Evolutionary conservation across 2,113 vertebrate genomes (phyloP), one percentile per base, ranked within the genome.

Genomic region (Gymnarchus niloticus): DNA sequence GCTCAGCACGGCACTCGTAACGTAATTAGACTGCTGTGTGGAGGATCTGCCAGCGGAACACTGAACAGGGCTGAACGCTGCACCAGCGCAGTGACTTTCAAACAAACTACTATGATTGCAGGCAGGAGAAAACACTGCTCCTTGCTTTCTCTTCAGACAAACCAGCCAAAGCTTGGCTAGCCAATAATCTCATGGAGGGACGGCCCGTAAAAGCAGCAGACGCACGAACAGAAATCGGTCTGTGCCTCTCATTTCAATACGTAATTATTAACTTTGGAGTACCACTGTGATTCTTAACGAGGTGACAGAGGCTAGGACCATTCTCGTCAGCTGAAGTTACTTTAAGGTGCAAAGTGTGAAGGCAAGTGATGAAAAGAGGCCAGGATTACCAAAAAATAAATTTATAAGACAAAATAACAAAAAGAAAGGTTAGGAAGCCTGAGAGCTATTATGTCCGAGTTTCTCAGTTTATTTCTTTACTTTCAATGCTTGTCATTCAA

Each of bases 1-100:
- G 84, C 65, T 44, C 44, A 77, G 69, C 84, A 73, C 48, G 44
- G 49, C 37, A 85, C 49, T 76, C 69, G 25, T 85, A 33, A 85
- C 25, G 51, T 56, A 85, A 77, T 76, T 77, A 76, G 61, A 49
- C 6, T 33, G 49, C 28, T 65, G 0, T 48, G 44, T 21, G n/a
- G 23, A 54, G 65, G 49, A 77, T 23, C 17, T 21, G 44, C 59
- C 83, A 65, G 23, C 4, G 44, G 44, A 41, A 48, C 44, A n/a
- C 44, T 54, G 28, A 82, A 56, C 23, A 7, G 12, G 1, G 14
- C 2, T n/a, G n/a, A 17, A 19, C 33, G 14, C 10, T 81, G 49
- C 80, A 19, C 25, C 49, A 54, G 28, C 17, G 46, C 44, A 9
- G 19, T n/a, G 44, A 5, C 25, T 54, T 33, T 56, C n/a, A 82